Evolutionary conservation across 2,888 invertebrate genomes (phyloP).

Genomic region (Monopis laevigella): DNA sequence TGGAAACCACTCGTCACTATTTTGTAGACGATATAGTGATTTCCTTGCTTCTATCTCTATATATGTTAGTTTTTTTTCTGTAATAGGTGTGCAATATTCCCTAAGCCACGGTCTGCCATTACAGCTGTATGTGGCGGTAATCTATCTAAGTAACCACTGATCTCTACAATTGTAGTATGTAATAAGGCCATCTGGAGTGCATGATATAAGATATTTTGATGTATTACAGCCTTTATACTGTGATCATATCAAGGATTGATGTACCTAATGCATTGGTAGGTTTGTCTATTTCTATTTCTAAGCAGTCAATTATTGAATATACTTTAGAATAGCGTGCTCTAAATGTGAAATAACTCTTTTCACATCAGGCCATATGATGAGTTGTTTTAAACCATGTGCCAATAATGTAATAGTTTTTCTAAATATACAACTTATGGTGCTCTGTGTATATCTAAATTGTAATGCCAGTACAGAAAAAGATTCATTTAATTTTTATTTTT

Average conservation of each 20-base stretch:
- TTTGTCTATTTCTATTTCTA: too few species aligned
- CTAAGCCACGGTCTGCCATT: background rate
- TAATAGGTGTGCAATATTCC: background rate
- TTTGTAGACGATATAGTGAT: too few species aligned
- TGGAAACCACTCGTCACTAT: too few species aligned
- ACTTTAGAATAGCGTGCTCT: background rate
- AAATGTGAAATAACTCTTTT: background rate
- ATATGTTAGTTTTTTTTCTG: background rate
- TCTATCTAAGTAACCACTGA: too few species aligned
- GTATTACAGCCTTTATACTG: too few species aligned
- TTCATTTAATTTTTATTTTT: conserved; percentile 13
- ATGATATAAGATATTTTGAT: too few species aligned
- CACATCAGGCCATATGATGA: too few species aligned
- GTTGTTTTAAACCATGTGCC: background rate
- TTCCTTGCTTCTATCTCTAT: too few species aligned
- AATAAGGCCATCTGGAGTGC: too few species aligned
- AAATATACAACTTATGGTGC: conserved; percentile 8
- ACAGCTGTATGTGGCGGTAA: background rate
- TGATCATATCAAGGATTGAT: too few species aligned
- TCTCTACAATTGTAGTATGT: too few species aligned
- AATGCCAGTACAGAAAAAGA: conserved; percentile 8
- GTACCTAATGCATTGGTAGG: too few species aligned
- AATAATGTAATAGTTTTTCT: conserved; percentile 3
- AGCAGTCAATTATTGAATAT: background rate
- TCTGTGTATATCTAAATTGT: conserved; percentile 9